Percentiles rank a stretch among this genome's conserved stretches.
Evolutionary conservation across 2,113 vertebrate genomes (phyloP).

Genomic region (Indri indri): DNA sequence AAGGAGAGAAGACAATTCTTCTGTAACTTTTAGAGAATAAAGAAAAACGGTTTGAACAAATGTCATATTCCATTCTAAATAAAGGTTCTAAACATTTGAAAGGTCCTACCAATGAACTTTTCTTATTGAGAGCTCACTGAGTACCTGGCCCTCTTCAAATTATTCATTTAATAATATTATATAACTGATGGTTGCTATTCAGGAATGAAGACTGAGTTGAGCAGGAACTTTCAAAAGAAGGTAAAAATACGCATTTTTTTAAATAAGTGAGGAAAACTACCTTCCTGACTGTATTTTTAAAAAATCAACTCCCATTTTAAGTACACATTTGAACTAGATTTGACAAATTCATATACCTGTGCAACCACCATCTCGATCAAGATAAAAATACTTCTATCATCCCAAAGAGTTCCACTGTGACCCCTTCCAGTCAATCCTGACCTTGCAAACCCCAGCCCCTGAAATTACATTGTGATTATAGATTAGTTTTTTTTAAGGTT

Average conservation of each 20-base stretch:
- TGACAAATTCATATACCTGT: not conserved
- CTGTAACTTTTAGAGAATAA: constrained; percentile 87
- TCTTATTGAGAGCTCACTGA: not conserved
- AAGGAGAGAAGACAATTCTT: constrained; percentile 95
- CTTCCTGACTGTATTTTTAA: not conserved
- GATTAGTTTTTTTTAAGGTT: not conserved
- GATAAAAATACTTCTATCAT: not conserved
- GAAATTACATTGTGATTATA: not conserved
- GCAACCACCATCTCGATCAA: not conserved
- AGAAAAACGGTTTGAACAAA: constrained; percentile 55
- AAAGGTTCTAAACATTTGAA: not conserved
- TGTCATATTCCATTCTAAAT: not conserved
- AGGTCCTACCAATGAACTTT: not conserved
- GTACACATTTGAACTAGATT: not conserved
- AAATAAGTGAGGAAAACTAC: not conserved
- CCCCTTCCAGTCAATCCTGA: not conserved
- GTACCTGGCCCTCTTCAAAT: not conserved
- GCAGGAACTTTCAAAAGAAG: not conserved
- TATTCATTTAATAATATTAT: not conserved
- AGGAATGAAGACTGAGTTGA: not conserved
- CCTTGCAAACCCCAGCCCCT: not conserved
- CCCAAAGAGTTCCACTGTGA: not conserved
- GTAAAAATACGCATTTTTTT: not conserved
- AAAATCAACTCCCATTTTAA: not conserved
- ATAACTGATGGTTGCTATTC: not conserved